A percentile compares a stretch with the other conserved stretches of the same genome.
Conservation (phyloP, 2,113 vertebrate genomes). For the Circaetus cinerascens region DNA sequence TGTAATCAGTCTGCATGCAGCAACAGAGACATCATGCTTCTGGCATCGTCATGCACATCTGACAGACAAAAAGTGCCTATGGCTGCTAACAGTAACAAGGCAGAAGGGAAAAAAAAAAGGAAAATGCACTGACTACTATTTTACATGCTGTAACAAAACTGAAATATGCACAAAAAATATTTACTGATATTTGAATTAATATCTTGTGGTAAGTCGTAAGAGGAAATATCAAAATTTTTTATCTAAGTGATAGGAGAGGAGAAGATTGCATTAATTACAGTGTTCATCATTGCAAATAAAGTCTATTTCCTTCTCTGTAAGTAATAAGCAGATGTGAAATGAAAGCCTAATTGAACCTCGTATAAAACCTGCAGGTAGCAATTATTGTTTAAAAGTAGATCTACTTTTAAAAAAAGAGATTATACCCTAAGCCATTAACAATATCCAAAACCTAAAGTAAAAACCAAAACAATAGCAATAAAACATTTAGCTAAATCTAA, state of each 20-base stretch:
- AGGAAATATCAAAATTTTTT: constrained; percentile 24
- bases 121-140: neutral
- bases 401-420: constrained; percentile 64
- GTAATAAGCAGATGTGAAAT: constrained; percentile 52
- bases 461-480: constrained; percentile 19
- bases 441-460: constrained; percentile 38
- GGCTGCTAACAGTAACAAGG: constrained; percentile 1
- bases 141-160: constrained; percentile 6
- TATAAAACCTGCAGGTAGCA: constrained; percentile 67
- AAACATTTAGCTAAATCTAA: constrained; percentile 63
- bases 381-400: constrained; percentile 63
- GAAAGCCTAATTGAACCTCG: constrained; percentile 56
- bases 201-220: neutral
- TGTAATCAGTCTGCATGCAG: neutral
- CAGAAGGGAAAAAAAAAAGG: neutral
- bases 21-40: constrained; percentile 17
- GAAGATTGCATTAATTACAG: constrained; percentile 44
- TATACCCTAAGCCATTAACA: constrained; percentile 40
- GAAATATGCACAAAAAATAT: neutral
- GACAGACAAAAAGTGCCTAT: neutral
- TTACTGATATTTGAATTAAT: neutral
- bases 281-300: constrained; percentile 42
- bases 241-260: neutral
- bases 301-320: constrained; percentile 34
- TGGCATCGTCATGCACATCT: neutral